Evolutionary conservation across 1,140 invertebrate genomes (phyloP).

Genomic region (Dinoponera quadriceps): DNA sequence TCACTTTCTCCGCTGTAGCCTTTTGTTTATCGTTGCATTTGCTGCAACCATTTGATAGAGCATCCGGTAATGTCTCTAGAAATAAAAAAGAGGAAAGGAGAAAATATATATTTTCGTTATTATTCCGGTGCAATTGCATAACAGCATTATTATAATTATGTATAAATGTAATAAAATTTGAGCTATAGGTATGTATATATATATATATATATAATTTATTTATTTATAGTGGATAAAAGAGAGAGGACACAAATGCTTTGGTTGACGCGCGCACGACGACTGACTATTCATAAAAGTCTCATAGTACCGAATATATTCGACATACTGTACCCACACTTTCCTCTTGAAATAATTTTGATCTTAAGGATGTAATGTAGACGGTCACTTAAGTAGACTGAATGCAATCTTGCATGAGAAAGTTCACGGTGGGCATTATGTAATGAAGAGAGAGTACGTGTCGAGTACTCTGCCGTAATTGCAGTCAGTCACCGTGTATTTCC

Average conservation of each 20-base stretch:
- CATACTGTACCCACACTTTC: too few relatives aligned
- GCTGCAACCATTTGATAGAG: slow-evolving; percentile 79
- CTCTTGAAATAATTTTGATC: not conserved
- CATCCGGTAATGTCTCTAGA: slow-evolving; percentile 83
- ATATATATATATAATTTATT: too few relatives aligned
- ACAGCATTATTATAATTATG: not conserved
- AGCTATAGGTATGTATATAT: too few relatives aligned
- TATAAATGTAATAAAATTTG: not conserved
- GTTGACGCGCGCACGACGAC: too few relatives aligned
- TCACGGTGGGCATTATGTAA: slow-evolving; percentile 78
- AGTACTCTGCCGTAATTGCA: slow-evolving; percentile 66
- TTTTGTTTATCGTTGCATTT: slow-evolving; percentile 84
- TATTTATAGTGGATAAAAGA: too few relatives aligned
- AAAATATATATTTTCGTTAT: slow-evolving; percentile 38
- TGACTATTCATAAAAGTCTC: too few relatives aligned
- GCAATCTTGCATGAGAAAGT: slow-evolving; percentile 81
- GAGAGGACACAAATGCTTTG: too few relatives aligned
- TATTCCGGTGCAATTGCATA: slow-evolving; percentile 30
- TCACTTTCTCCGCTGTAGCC: slow-evolving; percentile 80
- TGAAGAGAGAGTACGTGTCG: slow-evolving; percentile 71
- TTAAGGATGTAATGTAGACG: not conserved
- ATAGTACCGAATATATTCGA: too few relatives aligned
- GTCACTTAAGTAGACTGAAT: slow-evolving; percentile 65
- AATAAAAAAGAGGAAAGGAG: slow-evolving; percentile 7
- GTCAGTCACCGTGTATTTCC: not conserved